Evolutionary conservation across 2,113 vertebrate species (phyloP).

Genomic region (Oryctolagus cuniculus): DNA sequence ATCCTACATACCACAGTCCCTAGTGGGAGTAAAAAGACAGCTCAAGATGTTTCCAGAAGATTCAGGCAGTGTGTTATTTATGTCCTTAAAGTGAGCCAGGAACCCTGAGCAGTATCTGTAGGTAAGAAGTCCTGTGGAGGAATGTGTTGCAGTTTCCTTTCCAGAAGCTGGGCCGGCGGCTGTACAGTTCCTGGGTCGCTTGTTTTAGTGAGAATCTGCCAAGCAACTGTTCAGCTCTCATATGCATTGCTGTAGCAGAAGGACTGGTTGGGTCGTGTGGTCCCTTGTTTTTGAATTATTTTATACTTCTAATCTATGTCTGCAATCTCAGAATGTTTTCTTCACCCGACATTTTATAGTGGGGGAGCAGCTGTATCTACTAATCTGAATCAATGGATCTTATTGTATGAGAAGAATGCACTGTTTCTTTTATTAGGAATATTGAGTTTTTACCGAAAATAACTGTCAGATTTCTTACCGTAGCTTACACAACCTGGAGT

Average conservation of each 20-base stretch:
- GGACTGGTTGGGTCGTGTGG: background rate
- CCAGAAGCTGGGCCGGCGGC: background rate
- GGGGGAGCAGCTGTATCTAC: slow-evolving; percentile 16
- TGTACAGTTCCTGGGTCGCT: background rate
- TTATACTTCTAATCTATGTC: background rate
- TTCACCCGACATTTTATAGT: slow-evolving; percentile 23
- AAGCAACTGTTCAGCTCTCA: background rate
- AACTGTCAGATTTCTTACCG: slow-evolving; percentile 52
- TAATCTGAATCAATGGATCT: slow-evolving; percentile 55
- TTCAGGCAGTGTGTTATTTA: slow-evolving; percentile 65
- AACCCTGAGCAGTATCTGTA: background rate
- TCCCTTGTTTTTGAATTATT: slow-evolving; percentile 25
- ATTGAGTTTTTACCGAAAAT: slow-evolving; percentile 13
- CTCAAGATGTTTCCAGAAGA: slow-evolving; percentile 75
- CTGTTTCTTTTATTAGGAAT: background rate
- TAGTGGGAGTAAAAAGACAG: slow-evolving; percentile 66
- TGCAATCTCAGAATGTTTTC: slow-evolving; percentile 33
- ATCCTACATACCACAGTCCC: slow-evolving; percentile 43
- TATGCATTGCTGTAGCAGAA: background rate
- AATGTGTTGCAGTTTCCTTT: slow-evolving; percentile 41
- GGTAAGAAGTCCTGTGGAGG: slow-evolving; percentile 19
- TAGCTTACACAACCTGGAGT: background rate
- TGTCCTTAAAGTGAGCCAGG: slow-evolving; percentile 38
- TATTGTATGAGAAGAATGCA: background rate
- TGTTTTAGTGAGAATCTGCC: background rate